These are phyloP conservation scores for Elysia crispata DNA, from an alignment of 2,888 invertebrate species.

Conservation along the genomic window DNA sequence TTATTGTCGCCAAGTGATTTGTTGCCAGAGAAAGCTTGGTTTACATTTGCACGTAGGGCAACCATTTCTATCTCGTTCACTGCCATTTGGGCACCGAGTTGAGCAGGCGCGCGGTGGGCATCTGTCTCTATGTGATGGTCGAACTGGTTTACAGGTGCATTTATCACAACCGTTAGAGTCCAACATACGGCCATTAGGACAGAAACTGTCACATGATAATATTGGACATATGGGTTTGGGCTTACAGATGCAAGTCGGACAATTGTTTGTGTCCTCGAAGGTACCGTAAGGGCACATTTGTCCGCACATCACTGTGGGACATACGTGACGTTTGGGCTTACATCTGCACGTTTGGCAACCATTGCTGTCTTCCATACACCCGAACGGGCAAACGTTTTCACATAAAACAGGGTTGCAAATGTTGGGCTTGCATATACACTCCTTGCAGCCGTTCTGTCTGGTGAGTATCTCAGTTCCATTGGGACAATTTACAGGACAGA, in stretches of 20 bases:
- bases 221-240: neutral
- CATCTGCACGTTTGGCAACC: constrained; percentile 29
- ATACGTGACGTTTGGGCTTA: neutral
- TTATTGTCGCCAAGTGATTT: no score
- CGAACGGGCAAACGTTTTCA: no score
- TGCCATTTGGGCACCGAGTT: neutral
- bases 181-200: neutral
- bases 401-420: no score
- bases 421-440: no score
- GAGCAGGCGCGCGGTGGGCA: neutral
- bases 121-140: neutral
- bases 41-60: constrained; percentile 9
- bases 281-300: constrained; percentile 11
- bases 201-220: neutral
- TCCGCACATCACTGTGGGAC: constrained; percentile 11
- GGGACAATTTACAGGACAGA: constrained; percentile 19
- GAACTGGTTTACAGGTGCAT: constrained; percentile 22
- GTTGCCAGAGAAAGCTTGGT: no score
- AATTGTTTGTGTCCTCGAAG: neutral
- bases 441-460: no score
- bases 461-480: constrained; percentile 9
- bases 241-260: constrained; percentile 31
- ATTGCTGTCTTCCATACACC: neutral
- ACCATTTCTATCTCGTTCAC: neutral
- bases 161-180: constrained; percentile 27